Conservation (phyloP, 2,797 vertebrate species). For the Scomberomorus guttatus region DNA sequence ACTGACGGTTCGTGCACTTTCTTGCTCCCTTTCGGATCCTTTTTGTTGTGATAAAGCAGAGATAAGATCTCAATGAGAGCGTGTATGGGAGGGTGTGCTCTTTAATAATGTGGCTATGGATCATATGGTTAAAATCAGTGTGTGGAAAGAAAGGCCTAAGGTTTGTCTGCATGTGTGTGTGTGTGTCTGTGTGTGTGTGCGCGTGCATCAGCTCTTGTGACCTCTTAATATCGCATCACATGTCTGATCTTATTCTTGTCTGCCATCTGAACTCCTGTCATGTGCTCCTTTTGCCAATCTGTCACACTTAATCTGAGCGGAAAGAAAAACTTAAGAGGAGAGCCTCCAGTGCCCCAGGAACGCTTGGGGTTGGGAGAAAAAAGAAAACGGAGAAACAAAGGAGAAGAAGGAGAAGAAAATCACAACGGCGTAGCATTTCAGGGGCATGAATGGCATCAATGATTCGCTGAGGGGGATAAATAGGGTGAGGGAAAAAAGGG, state of each 20-base stretch:
- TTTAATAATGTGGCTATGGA: conserved; percentile 61
- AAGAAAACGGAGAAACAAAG: conserved; percentile 70
- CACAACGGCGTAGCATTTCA: conserved; percentile 78
- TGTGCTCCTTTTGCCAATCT: conserved; percentile 86
- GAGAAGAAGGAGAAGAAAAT: conserved; percentile 74
- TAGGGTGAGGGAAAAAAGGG: conserved; percentile 67
- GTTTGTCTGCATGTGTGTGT: conserved; percentile 24
- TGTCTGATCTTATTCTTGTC: conserved; percentile 87
- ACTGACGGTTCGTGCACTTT: conserved; percentile 65
- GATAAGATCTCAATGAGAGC: conserved; percentile 66
- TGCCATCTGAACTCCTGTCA: conserved; percentile 85
- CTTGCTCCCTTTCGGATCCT: conserved; percentile 43
- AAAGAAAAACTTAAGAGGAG: conserved; percentile 79
- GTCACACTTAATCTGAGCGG: conserved; percentile 85
- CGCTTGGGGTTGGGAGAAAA: conserved; percentile 64
- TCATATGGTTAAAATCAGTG: conserved; percentile 80
- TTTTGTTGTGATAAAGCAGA: conserved; percentile 58
- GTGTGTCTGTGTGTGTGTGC: conserved; percentile 20
- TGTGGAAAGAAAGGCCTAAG: conserved; percentile 51
- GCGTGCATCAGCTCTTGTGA: conserved; percentile 80
- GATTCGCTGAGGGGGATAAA: conserved; percentile 80
- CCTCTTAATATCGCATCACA: conserved; percentile 88
- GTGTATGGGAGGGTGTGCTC: conserved; percentile 43
- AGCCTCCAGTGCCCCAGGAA: conserved; percentile 73
- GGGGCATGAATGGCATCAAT: conserved; percentile 81